Evolutionary conservation across 2,113 vertebrate genomes (phyloP).

Genomic region (Datnioides undecimradiatus): DNA sequence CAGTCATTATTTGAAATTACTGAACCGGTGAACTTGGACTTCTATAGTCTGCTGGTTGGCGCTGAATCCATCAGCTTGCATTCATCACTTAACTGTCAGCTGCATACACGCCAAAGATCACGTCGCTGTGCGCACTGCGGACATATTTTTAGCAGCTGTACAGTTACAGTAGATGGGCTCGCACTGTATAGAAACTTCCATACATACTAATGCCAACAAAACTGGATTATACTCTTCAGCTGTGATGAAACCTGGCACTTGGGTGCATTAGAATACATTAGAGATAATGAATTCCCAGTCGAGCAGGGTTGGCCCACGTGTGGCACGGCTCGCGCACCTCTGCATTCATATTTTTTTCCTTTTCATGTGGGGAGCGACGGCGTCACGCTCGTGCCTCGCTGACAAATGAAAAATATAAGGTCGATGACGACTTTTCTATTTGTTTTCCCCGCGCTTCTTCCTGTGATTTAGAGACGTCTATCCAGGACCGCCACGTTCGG

Average conservation of each 20-base stretch:
- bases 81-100: constrained; percentile 12
- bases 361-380: constrained; percentile 24
- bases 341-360: constrained; percentile 27
- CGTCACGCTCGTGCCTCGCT: constrained; percentile 58
- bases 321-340: constrained; percentile 24
- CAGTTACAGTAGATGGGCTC: constrained; percentile 6
- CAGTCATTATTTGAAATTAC: not conserved
- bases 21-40: not conserved
- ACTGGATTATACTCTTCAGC: constrained; percentile 28
- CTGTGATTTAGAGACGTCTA: constrained; percentile 41
- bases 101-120: constrained; percentile 4
- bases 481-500: not conserved
- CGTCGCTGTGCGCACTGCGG: not conserved
- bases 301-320: not conserved
- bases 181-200: constrained; percentile 1
- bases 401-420: constrained; percentile 64
- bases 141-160: constrained; percentile 1
- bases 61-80: not conserved
- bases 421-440: constrained; percentile 56
- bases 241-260: constrained; percentile 45
- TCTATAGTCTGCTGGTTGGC: not conserved
- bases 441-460: constrained; percentile 20
- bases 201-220: constrained; percentile 23
- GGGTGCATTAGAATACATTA: constrained; percentile 65
- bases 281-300: constrained; percentile 43